phyloP scores from a whole-genome alignment of 2,888 invertebrate genomes.

The Sisyra terminalis region DNA sequence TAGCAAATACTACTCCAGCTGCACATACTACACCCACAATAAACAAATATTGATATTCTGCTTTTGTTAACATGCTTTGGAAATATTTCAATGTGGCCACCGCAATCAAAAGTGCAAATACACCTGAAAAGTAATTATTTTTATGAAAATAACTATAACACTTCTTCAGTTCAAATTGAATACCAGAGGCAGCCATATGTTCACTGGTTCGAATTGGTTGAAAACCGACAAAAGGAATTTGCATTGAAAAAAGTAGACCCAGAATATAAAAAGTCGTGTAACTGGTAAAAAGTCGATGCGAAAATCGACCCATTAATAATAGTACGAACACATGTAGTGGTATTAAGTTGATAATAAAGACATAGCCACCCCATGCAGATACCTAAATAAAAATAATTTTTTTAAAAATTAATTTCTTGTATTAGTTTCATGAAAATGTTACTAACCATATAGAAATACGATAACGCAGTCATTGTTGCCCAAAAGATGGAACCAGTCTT shows the following conservation, averaged over 20 bases:
- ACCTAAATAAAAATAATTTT: conserved; percentile 37
- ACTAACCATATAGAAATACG: conserved; percentile 97
- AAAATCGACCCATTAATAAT: conserved; percentile 89
- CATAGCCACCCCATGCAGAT: conserved; percentile 99
- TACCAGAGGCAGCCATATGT: conserved; percentile 96
- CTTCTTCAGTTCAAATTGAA: conserved; percentile 9
- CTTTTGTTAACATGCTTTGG: conserved; percentile 70
- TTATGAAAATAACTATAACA: neutral
- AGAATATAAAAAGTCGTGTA: conserved; percentile 95
- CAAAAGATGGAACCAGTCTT: conserved; percentile 97
- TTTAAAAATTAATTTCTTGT: conserved; percentile 5
- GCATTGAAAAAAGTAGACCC: conserved; percentile 93
- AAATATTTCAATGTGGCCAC: conserved; percentile 75
- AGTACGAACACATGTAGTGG: conserved; percentile 94
- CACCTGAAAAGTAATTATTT: conserved; percentile 42
- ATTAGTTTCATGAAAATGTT: neutral
- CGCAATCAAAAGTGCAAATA: conserved; percentile 86
- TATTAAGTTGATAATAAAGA: conserved; percentile 98
- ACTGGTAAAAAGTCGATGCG: conserved; percentile 80
- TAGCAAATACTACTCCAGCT: conserved; percentile 63
- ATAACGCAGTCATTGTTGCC: conserved; percentile 84
- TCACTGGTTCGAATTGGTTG: conserved; percentile 98
- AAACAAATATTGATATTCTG: conserved; percentile 80
- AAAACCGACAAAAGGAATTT: conserved; percentile 91
- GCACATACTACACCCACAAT: conserved; percentile 59